Evolutionary conservation across 2,888 invertebrate genomes (phyloP).

Genomic region (Lamellibrachia satsuma): DNA sequence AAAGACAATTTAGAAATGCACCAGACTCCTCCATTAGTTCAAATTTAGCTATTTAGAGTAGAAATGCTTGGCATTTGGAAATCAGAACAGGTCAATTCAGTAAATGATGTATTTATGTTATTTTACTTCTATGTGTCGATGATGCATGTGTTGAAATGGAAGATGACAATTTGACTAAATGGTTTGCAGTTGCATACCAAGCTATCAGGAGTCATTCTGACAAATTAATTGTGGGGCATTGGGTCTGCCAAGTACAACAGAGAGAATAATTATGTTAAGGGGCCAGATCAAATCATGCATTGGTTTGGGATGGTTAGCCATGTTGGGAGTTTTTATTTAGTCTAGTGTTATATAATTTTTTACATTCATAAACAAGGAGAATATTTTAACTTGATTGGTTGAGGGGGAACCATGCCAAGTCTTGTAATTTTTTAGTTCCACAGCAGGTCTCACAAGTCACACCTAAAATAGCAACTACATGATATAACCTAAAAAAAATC

Average conservation of each 20-base stretch:
- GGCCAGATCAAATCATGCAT: background rate
- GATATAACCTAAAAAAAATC: background rate
- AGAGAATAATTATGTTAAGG: background rate
- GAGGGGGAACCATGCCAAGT: too few relatives aligned
- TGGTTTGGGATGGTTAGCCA: background rate
- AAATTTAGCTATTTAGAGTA: background rate
- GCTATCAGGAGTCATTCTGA: background rate
- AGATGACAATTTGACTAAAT: background rate
- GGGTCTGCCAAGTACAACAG: background rate
- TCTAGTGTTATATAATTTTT: background rate
- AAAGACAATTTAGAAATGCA: background rate
- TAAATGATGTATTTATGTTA: background rate
- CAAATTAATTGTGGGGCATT: background rate
- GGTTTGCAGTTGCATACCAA: background rate
- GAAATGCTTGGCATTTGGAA: constrained; percentile 9
- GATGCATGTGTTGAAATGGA: background rate
- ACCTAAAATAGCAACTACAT: background rate
- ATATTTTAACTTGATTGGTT: background rate
- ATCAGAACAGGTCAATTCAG: background rate
- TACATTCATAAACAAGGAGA: background rate
- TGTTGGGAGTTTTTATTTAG: background rate
- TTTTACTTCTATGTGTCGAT: background rate
- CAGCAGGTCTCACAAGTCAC: background rate
- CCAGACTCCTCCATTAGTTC: background rate
- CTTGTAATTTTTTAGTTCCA: too few relatives aligned